Conservation (phyloP, 2,888 invertebrate species). For the Byasa hedistus region DNA sequence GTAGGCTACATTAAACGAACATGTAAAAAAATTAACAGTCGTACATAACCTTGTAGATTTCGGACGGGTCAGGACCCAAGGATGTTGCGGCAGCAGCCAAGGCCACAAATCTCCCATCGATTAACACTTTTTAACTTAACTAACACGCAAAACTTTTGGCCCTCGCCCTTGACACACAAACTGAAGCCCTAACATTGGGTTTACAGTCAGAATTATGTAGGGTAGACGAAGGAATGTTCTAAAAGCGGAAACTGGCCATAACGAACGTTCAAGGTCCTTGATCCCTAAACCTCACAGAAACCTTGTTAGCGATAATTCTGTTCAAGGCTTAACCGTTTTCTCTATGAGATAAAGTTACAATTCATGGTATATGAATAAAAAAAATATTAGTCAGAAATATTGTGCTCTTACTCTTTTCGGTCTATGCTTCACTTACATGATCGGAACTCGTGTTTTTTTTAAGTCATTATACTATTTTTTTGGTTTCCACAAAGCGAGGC, state of each 20-base stretch:
- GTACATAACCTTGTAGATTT: constrained; percentile 45
- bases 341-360: constrained; percentile 2
- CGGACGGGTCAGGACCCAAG: constrained; percentile 67
- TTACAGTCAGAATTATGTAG: constrained; percentile 65
- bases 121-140: constrained; percentile 44
- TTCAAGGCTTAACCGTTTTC: constrained; percentile 19
- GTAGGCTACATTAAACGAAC: no score
- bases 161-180: constrained; percentile 75
- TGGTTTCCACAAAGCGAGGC: no score
- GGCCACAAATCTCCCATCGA: constrained; percentile 77
- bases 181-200: constrained; percentile 39
- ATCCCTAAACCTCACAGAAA: constrained; percentile 31
- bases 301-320: constrained; percentile 19
- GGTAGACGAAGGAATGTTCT: constrained; percentile 51
- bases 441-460: no score
- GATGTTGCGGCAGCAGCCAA: constrained; percentile 64
- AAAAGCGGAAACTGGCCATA: constrained; percentile 50
- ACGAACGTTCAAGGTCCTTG: constrained; percentile 37
- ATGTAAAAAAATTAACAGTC: neutral
- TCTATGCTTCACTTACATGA: no score
- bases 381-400: no score
- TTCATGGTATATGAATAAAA: no score
- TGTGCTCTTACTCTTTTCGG: no score
- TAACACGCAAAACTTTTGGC: constrained; percentile 72
- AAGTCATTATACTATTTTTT: no score